Conservation (phyloP, 2,797 vertebrate genomes). For the Myripristis murdjan region DNA sequence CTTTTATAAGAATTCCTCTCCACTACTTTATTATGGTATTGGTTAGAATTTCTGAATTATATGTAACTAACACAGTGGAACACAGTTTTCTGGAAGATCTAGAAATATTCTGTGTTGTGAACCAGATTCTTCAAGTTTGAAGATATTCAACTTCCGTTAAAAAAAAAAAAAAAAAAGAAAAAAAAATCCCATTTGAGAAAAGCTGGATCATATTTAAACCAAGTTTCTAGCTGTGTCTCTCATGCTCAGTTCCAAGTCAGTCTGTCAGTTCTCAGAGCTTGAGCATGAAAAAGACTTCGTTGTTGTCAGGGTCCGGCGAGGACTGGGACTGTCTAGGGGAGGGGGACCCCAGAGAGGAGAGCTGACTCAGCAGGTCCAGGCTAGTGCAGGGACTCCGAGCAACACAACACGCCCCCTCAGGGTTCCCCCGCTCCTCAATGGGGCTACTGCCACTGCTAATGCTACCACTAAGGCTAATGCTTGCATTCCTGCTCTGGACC, state of each 20-base stretch:
- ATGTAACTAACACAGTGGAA: slow-evolving; percentile 20
- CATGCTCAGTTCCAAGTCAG: slow-evolving; percentile 53
- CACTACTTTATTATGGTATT: slow-evolving; percentile 29
- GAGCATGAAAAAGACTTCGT: slow-evolving; percentile 88
- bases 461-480: slow-evolving; percentile 48
- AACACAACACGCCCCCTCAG: slow-evolving; percentile 92
- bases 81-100: slow-evolving; percentile 20
- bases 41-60: slow-evolving; percentile 21
- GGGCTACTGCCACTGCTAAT: slow-evolving; percentile 65
- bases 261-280: slow-evolving; percentile 80
- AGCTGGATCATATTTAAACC: slow-evolving; percentile 43
- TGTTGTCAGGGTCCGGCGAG: slow-evolving; percentile 73
- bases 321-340: slow-evolving; percentile 52
- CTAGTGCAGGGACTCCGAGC: slow-evolving; percentile 85
- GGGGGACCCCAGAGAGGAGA: slow-evolving; percentile 67
- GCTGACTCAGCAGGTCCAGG: slow-evolving; percentile 76
- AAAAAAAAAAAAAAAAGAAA: no score
- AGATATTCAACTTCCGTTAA: slow-evolving; percentile 44
- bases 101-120: slow-evolving; percentile 39
- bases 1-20: slow-evolving; percentile 26
- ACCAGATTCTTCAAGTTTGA: slow-evolving; percentile 36
- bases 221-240: slow-evolving; percentile 51
- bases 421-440: slow-evolving; percentile 93
- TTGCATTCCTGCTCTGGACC: slow-evolving; percentile 60
- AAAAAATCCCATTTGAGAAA: slow-evolving; percentile 44